A percentile compares a stretch with the other conserved stretches of the same genome.
Evolutionary conservation across 2,888 invertebrate species (phyloP).

Genomic region (Cephonodes hylas): DNA sequence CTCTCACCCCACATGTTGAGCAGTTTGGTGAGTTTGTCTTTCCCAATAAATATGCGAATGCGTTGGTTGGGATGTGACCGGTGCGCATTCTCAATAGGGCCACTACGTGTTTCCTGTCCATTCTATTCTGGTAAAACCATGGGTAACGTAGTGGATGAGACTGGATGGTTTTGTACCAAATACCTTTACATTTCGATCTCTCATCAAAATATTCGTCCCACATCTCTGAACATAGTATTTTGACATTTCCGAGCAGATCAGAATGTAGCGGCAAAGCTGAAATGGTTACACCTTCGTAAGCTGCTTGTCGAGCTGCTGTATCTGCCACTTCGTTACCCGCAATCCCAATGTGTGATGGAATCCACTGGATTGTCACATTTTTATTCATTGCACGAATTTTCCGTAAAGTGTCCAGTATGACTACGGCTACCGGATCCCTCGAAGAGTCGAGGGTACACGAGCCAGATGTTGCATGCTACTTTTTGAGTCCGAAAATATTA

Average conservation of each 20-base stretch:
- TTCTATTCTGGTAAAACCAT: not conserved
- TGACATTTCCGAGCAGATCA: not conserved
- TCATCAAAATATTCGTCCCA: constrained; percentile 8
- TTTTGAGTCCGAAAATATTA: not conserved
- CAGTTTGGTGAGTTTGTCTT: not conserved
- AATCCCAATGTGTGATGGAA: not conserved
- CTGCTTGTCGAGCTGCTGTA: not conserved
- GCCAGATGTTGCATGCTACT: not conserved
- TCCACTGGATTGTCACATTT: not conserved
- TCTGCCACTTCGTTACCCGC: not conserved
- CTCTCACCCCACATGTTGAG: constrained; percentile 1
- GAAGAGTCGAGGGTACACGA: not conserved
- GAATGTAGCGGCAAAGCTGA: not conserved
- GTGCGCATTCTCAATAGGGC: not conserved
- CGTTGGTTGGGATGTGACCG: not conserved
- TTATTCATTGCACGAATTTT: not conserved
- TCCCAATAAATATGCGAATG: constrained; percentile 1
- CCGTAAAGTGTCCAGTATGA: not conserved
- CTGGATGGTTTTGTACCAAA: not conserved
- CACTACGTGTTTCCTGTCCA: not conserved
- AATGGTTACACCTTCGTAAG: not conserved
- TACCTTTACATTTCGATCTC: not conserved
- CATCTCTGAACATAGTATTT: constrained; percentile 10
- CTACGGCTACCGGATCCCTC: not conserved
- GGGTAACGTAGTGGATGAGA: not conserved